Evolutionary conservation across 1,140 invertebrate species (phyloP).

Genomic region (Ptiloglossa arizonensis): DNA sequence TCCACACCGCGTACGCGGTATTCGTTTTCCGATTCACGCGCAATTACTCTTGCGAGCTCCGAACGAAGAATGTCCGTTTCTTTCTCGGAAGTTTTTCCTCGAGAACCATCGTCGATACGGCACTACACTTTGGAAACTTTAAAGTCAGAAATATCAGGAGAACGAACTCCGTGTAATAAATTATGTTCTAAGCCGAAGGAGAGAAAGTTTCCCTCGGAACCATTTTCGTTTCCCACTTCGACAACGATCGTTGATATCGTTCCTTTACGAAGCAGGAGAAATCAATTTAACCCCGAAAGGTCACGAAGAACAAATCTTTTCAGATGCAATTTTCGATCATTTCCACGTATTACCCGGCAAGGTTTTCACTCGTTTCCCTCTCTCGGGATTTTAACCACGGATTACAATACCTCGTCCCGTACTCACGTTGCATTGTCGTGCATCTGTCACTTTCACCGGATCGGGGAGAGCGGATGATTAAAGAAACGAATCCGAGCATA

Average conservation of each 20-base stretch:
- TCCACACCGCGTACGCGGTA: too few species aligned
- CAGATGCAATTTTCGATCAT: too few species aligned
- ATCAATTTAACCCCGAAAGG: neutral
- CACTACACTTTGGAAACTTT: neutral
- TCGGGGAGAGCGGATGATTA: neutral
- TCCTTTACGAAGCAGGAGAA: neutral
- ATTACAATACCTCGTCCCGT: neutral
- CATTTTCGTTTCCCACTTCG: neutral
- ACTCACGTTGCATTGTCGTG: constrained; percentile 3
- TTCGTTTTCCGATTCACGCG: too few species aligned
- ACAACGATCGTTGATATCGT: neutral
- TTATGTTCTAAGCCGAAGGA: neutral
- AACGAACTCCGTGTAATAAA: constrained; percentile 3
- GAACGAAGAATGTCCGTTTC: too few species aligned
- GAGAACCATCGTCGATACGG: neutral
- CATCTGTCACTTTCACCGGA: too few species aligned
- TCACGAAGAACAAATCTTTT: too few species aligned
- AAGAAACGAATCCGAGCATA: neutral
- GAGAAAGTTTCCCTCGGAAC: neutral
- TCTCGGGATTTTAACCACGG: neutral
- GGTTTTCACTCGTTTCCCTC: neutral
- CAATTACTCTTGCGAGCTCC: too few species aligned
- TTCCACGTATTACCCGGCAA: neutral
- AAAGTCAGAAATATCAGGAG: neutral
- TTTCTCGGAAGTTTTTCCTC: too few species aligned